phyloP scores from a whole-genome alignment of 2,888 invertebrate species.

The Eumacrocentrus americanus region DNA sequence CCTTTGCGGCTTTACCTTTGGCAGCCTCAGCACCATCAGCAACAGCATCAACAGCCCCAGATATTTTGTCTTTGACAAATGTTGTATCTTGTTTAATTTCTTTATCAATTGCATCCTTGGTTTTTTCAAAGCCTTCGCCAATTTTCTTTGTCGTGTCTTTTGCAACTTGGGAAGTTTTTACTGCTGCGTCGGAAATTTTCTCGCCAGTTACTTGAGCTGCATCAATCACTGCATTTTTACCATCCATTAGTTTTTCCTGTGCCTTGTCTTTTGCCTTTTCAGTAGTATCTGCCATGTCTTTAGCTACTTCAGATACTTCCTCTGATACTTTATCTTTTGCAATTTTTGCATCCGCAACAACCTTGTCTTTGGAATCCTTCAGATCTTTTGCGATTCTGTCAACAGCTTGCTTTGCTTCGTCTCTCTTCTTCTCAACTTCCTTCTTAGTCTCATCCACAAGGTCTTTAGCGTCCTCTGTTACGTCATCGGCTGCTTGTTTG shows the following conservation, averaged over 20 bases:
- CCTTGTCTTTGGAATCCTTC: slow-evolving; percentile 29
- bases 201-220: slow-evolving; percentile 63
- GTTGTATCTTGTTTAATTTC: slow-evolving; percentile 52
- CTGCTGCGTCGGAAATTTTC: slow-evolving; percentile 60
- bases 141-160: slow-evolving; percentile 57
- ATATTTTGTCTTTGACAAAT: slow-evolving; percentile 23
- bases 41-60: slow-evolving; percentile 20
- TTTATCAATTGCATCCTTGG: slow-evolving; percentile 61
- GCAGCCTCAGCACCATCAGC: slow-evolving; percentile 64
- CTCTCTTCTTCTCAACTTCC: slow-evolving; percentile 39
- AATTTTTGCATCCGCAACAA: slow-evolving; percentile 19
- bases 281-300: slow-evolving; percentile 21
- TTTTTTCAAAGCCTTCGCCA: slow-evolving; percentile 58
- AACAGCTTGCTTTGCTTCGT: slow-evolving; percentile 21
- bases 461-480: slow-evolving; percentile 40
- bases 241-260: slow-evolving; percentile 21
- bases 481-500: slow-evolving; percentile 39
- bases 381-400: slow-evolving; percentile 28
- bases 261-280: slow-evolving; percentile 25
- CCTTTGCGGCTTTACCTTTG: slow-evolving; percentile 59
- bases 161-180: slow-evolving; percentile 48
- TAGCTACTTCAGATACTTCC: slow-evolving; percentile 19
- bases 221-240: slow-evolving; percentile 44
- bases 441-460: slow-evolving; percentile 24
- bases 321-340: slow-evolving; percentile 26